Base-by-base conservation (phyloP, 2,888 invertebrate genomes). In the Pseudoips prasinana region DNA sequence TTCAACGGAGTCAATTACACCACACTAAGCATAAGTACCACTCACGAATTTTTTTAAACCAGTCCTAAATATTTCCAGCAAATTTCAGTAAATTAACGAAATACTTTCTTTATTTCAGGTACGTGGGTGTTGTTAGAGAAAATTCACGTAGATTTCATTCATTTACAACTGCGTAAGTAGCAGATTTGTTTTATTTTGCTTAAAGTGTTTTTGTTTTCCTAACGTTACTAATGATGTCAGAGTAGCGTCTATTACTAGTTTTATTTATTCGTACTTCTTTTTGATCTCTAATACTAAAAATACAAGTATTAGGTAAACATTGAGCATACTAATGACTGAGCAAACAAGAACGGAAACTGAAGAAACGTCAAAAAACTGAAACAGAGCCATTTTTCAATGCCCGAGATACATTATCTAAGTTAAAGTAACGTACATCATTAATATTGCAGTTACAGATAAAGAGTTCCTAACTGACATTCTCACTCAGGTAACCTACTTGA, bases 121-220 rank as follows among this genome's bases (percentile, higher is more conserved):
- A 87, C 72, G 87, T 87, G 70, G 68, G 67, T 73, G 74, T 77
- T 73, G 74, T 69, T 78, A 81, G 70, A 78, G 75, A 78, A 78
- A n/a, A 72, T 73, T 68, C 62, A 73, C 64, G 64, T 78, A 73
- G 65, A 69, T 77, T 65, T 71, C 67, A 67, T 77, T 72, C 62
- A 66, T 73, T 75, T 65, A 50, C 50, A 51, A 72, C 64, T 76
- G 71, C 71, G 83, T 86, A 82, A 86, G 86, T 85, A 79, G 75
- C 64, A 67, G 70, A 69, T 65, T 73, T 70, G 54, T 66, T 73
- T 73, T 71, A 58, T 65, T 69, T 74, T 62, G 50, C 55, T 60
- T 57, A 35, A 26, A 47, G 50, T 48, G 39, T 45, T 49, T 50
- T 23, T 32, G 39, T 36, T 28, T 26, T 28, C 35, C 31, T 31